phyloP scores from a whole-genome alignment of 2,797 vertebrate genomes.

The Echiichthys vipera region DNA sequence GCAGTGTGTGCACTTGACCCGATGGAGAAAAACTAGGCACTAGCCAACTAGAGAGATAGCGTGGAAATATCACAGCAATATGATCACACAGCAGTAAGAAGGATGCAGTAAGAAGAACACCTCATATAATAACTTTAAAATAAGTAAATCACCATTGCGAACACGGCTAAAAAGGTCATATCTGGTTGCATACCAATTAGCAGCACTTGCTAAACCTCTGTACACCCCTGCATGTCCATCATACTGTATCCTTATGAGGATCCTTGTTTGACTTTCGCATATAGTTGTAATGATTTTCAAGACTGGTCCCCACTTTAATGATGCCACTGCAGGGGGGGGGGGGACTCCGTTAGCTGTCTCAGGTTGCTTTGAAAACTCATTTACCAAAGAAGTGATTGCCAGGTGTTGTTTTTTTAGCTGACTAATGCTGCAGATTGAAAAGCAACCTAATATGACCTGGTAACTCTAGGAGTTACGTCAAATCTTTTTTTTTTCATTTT shows the following conservation, averaged over 20 bases:
- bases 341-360: slow-evolving; percentile 20
- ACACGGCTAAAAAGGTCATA: background rate
- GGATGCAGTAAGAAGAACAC: slow-evolving; percentile 1
- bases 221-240: background rate
- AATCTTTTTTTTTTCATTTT: background rate
- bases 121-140: background rate
- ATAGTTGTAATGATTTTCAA: background rate
- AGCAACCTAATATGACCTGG: slow-evolving; percentile 1
- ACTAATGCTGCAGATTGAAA: slow-evolving; percentile 13
- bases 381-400: slow-evolving; percentile 16
- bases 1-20: slow-evolving; percentile 54
- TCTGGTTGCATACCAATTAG: slow-evolving; percentile 7
- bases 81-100: slow-evolving; percentile 21
- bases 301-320: background rate
- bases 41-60: slow-evolving; percentile 18
- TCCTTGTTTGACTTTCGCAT: background rate
- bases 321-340: slow-evolving; percentile 21
- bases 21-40: slow-evolving; percentile 21
- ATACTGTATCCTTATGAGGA: background rate
- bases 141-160: background rate
- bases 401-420: slow-evolving; percentile 11
- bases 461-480: background rate
- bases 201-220: background rate
- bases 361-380: slow-evolving; percentile 29
- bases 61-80: slow-evolving; percentile 29